These are phyloP conservation scores for Dasypus novemcinctus DNA, from an alignment of 2,113 vertebrate species.

Conservation along the genomic window DNA sequence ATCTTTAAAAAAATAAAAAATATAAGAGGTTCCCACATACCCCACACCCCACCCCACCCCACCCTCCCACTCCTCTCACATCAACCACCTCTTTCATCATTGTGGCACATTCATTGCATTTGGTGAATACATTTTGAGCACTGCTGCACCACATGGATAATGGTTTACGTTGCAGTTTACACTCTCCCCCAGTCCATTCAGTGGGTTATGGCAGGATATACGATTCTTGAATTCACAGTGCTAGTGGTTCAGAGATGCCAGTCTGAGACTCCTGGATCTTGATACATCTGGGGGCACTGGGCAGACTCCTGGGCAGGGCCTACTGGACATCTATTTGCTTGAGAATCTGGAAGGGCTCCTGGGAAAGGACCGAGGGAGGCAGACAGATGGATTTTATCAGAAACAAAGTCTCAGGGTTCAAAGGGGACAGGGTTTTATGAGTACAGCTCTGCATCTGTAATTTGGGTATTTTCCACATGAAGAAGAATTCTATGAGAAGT, in stretches of 20 bases:
- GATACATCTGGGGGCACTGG: background rate
- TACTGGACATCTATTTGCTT: background rate
- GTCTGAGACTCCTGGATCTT: background rate
- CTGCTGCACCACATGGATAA: too few relatives aligned
- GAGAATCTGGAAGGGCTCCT: background rate
- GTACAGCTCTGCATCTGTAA: background rate
- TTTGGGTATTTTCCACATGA: constrained; percentile 14
- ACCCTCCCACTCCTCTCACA: too few relatives aligned
- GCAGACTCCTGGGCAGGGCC: background rate
- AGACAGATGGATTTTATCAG: constrained; percentile 3
- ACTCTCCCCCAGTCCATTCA: too few relatives aligned
- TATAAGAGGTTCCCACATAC: too few relatives aligned
- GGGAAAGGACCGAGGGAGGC: background rate
- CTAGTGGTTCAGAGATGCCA: background rate
- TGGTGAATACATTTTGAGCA: too few relatives aligned
- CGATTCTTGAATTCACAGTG: background rate
- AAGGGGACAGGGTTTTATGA: background rate
- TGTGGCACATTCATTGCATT: too few relatives aligned
- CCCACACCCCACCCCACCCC: too few relatives aligned
- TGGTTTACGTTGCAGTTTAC: too few relatives aligned
- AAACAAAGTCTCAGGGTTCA: constrained; percentile 28
- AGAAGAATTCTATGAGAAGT: background rate
- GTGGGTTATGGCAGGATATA: too few relatives aligned
- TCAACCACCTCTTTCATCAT: too few relatives aligned
- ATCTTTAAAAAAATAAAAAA: too few relatives aligned